These are phyloP conservation scores for Natrix natrix DNA, from an alignment of 2,797 vertebrate genomes.

Conservation along the genomic window DNA sequence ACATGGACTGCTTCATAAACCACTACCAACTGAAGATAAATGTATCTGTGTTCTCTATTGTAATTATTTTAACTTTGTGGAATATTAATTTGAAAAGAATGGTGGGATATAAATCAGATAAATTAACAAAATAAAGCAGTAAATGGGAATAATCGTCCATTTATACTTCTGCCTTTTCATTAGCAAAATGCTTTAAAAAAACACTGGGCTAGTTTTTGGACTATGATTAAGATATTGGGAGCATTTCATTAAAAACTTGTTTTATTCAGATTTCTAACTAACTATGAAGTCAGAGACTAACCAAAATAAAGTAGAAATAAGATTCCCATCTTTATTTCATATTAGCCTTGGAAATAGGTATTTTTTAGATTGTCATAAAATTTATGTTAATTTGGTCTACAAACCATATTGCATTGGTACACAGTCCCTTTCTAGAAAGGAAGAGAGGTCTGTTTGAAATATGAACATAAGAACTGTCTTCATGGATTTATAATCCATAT, in stretches of 20 bases:
- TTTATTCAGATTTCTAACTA: neutral
- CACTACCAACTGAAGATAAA: slow-evolving; percentile 28
- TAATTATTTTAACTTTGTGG: neutral
- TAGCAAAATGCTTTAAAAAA: neutral
- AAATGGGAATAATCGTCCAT: slow-evolving; percentile 16
- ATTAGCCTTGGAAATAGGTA: neutral
- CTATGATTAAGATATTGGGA: neutral
- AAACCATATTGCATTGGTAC: neutral
- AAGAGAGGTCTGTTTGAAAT: neutral
- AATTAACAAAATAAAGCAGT: neutral
- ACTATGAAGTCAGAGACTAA: neutral
- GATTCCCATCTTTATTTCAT: neutral
- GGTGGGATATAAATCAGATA: neutral
- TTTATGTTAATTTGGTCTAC: neutral
- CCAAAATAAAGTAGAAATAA: neutral
- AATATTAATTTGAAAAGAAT: neutral
- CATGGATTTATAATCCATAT: neutral
- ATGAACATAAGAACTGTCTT: neutral
- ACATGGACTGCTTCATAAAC: slow-evolving; percentile 42
- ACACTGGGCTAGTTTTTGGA: neutral
- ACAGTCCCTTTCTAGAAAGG: neutral
- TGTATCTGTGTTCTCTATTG: neutral
- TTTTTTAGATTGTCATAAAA: neutral
- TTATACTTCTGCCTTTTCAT: slow-evolving; percentile 43
- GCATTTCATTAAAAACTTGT: neutral